Base-by-base conservation (phyloP, 2,113 vertebrate genomes). In the Oncorhynchus keta region DNA sequence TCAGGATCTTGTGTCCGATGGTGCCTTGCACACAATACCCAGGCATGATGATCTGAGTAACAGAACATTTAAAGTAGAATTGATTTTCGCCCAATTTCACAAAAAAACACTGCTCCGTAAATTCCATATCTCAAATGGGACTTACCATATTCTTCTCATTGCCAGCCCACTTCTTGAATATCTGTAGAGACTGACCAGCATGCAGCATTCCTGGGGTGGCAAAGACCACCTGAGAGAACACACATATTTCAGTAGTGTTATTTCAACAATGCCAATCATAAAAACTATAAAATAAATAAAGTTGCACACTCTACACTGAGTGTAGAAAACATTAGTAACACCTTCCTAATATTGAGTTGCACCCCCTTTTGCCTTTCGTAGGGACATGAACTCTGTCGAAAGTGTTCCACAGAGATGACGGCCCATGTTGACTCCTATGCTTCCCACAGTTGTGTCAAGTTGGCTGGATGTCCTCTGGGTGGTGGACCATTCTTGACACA, bases 21-120 rank as follows among this genome's bases (percentile, higher is more conserved):
- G 98, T 99, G 69, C 98, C 98, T 93, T 99, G 98, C 3, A 99
- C 98, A 0, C 98, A 99, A 85, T 99, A 99, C 1, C 98, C 98
- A 0, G 98, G 98, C 94, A 95, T 95, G 81, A 95, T 94, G 1
- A 94, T 90, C 93, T 95, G 26, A 6, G 9, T 75, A 22, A 74
- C 24, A 51, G 51, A 73, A 8, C 3, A 64, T 26, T 20, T n/a
- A 4, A 24, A 16, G 8, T 22, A 68, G 35, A 45, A 22, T 39
- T 18, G 35, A 64, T 16, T 45, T 11, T 65, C n/a, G 24, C 9
- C 39, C 9, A 32, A 67, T 4, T 20, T 9, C 18, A 8, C 70
- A 11, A 11, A 20, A 20, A 62, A 45, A 6, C 16, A 62, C 59
- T 3, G 8, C 59, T 20, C 13, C 6, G 2, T 3, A 22, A 62